phyloP scores from a whole-genome alignment of 2,888 invertebrate genomes.

The Girardia tigrina region DNA sequence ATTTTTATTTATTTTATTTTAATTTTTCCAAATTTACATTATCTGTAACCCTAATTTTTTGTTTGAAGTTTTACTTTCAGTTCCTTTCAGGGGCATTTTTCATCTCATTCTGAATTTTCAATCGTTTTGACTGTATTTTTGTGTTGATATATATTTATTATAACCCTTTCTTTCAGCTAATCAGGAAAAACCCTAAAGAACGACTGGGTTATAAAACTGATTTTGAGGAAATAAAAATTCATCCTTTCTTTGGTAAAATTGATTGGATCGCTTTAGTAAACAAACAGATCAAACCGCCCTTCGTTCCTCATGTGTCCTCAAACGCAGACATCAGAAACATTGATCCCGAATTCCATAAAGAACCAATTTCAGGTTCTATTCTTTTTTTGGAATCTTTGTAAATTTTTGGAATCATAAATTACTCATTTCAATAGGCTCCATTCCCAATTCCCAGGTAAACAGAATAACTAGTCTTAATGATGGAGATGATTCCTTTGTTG shows the following conservation, averaged over 20 bases:
- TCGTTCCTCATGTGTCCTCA: background rate
- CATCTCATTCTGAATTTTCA: no score
- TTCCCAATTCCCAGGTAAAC: background rate
- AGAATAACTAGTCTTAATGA: background rate
- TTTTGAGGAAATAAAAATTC: constrained; percentile 26
- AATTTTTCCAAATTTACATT: no score
- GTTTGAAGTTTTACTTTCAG: no score
- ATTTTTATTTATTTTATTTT: no score
- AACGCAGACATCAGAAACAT: constrained; percentile 21
- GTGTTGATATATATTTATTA: no score
- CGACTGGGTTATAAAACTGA: constrained; percentile 27
- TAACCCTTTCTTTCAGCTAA: constrained; percentile 25
- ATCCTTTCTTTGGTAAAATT: constrained; percentile 25
- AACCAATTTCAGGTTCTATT: constrained; percentile 15
- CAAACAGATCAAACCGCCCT: constrained; percentile 24
- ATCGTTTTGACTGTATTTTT: no score
- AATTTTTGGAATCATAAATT: background rate
- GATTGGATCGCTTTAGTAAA: constrained; percentile 9
- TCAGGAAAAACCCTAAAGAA: constrained; percentile 10
- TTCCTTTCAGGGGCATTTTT: no score
- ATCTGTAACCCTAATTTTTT: no score
- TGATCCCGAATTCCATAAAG: constrained; percentile 24
- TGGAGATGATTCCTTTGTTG: background rate
- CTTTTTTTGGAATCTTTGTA: background rate
- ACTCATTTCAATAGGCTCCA: background rate